A percentile compares a stretch with the other conserved stretches of the same genome.
These are phyloP conservation scores for Meganola albula DNA, from an alignment of 2,888 invertebrate genomes.

Conservation along the genomic window DNA sequence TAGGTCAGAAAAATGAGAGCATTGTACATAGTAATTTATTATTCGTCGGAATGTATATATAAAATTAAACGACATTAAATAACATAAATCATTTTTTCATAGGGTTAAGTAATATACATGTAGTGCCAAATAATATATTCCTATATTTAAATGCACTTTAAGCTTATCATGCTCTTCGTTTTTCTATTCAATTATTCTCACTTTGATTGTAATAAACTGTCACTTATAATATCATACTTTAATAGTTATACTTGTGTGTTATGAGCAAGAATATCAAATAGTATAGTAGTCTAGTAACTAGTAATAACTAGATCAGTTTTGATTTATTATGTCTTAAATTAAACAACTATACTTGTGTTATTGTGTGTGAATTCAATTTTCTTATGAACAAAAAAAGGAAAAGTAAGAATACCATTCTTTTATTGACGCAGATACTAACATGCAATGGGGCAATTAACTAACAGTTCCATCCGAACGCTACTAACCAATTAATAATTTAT, in stretches of 20 bases:
- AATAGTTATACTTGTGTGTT: not conserved
- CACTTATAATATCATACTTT: not conserved
- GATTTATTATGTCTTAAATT: not conserved
- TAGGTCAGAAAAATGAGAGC: no score
- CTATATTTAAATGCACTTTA: not conserved
- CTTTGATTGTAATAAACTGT: not conserved
- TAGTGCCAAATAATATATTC: not conserved
- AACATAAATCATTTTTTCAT: no score
- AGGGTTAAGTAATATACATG: not conserved
- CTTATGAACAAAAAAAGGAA: not conserved
- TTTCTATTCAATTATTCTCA: not conserved
- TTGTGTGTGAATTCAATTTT: not conserved
- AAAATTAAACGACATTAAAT: no score
- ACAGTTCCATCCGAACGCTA: constrained; percentile 12
- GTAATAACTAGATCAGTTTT: not conserved
- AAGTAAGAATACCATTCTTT: no score
- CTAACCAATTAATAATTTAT: constrained; percentile 3
- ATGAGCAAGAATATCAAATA: not conserved
- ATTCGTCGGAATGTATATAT: no score
- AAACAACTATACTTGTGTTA: no score
- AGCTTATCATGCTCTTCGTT: not conserved
- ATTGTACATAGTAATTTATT: no score
- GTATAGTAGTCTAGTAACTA: not conserved
- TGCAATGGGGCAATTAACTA: constrained; percentile 33
- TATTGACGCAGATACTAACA: constrained; percentile 18